These are phyloP conservation scores for Chelonus formosanus DNA, from an alignment of 2,888 invertebrate genomes.

Conservation along the genomic window DNA sequence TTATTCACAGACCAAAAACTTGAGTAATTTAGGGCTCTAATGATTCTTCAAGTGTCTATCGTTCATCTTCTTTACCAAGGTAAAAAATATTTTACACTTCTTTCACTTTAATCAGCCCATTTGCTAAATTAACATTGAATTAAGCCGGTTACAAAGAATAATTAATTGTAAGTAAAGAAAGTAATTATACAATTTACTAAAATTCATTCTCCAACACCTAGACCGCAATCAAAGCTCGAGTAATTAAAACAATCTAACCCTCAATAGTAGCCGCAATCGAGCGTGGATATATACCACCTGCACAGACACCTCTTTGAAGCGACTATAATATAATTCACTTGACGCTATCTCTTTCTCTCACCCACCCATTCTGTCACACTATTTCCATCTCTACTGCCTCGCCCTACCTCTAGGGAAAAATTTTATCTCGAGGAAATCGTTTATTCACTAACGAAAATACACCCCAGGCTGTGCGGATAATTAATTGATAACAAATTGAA, in stretches of 20 bases:
- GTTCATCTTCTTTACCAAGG: slow-evolving; percentile 1
- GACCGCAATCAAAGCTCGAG: slow-evolving; percentile 45
- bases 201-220: slow-evolving; percentile 29
- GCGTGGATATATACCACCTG: slow-evolving; percentile 37
- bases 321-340: slow-evolving; percentile 14
- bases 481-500: slow-evolving; percentile 13
- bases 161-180: neutral
- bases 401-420: slow-evolving; percentile 3
- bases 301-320: slow-evolving; percentile 35
- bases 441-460: slow-evolving; percentile 24
- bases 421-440: slow-evolving; percentile 11
- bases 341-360: no score
- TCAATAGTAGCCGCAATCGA: slow-evolving; percentile 42
- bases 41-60: slow-evolving; percentile 4
- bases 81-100: neutral
- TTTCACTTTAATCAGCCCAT: neutral
- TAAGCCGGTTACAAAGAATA: neutral
- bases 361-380: no score
- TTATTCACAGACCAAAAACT: slow-evolving; percentile 7
- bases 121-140: neutral
- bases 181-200: neutral
- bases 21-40: slow-evolving; percentile 7
- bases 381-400: no score
- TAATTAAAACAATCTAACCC: slow-evolving; percentile 44
- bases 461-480: slow-evolving; percentile 12